Base-by-base conservation (phyloP, 2,797 vertebrate genomes). In the Bovichtus variegatus region DNA sequence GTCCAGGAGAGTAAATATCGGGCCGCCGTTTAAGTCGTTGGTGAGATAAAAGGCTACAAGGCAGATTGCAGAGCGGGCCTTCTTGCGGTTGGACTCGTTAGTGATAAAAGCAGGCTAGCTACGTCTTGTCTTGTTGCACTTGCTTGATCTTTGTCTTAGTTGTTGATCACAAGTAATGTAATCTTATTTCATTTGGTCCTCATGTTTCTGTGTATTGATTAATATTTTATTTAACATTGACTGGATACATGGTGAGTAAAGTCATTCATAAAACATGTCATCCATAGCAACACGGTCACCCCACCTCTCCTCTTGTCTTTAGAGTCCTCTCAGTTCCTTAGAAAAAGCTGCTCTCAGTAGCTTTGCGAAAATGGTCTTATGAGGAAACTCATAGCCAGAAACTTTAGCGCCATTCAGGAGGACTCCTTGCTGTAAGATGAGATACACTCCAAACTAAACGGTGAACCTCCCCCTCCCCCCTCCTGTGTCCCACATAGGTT, bases 391-490 rank as follows among this genome's bases (percentile, higher is more conserved):
- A 18, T 5, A 11, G 9, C 6, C 25, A n/a, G 4, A 49, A 59
- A 15, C 36, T 5, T 50, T 3, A 49, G n/a, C 4, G 9, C 10
- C 21, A 38, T 5, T 25, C 2, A 25, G 8, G 5, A 43, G 27
- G 51, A 27, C 36, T 23, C 27, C 21, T 57, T 18, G 43, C 31
- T 34, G 62, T 6, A 2, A 25, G 64, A 67, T 4, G 41, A 36
- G 46, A 4, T 40, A 31, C 13, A 29, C 31, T 11, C n/a, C 23
- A 25, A n/a, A 62, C 19, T 47, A 25, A 55, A 27, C 1, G 21
- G 11, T 29, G 47, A 62, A 49, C 44, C 11, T 50, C 44, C 49
- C 57, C 64, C 50, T 29, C 50, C 44, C 49, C 57, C 64, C 50
- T 27, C 12, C 50, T 23, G 9, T 34, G 21, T 36, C 41, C 25